Base-by-base conservation (phyloP, 1,140 invertebrate genomes). In the Halesus radiatus region DNA sequence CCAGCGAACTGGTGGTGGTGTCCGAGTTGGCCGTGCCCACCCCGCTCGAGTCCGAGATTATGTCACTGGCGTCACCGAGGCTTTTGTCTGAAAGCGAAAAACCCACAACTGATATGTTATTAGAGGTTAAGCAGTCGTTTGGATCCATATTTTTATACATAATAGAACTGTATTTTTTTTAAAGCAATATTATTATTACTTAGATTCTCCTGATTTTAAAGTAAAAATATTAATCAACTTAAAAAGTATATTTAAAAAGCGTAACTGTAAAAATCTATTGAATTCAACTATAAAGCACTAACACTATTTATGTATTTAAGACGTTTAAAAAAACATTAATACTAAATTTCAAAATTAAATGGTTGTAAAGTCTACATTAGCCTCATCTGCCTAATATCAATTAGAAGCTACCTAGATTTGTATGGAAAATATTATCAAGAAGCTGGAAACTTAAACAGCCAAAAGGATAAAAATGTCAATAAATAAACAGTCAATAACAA, bases 1-100 rank as follows among this genome's bases (percentile, higher is more conserved):
- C 93, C 77, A 96, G 91, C 76, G 94, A 94, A 83, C 93, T 91
- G 85, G 94, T 95, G 29, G 94, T 95, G 15, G 94, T 95, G 85
- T 96, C 95, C 58, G 95, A 96, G 86, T 95, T 96, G 80, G 94
- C 94, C 13, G 96, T 97, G 76, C 96, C 96, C 58, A 97, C 95
- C 58, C 96, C 96, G 80, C 95, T 96, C 85, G 95, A 96, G 88
- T 97, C 96, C 88, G 95, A 96, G 85, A 96, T 95, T 85, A 96
- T 95, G 88, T 97, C 96, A 88, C 95, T 96, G 72, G 94, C 93
- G 86, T 97, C 96, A 78, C 95, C 95, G 84, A 95, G 91, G 85
- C 94, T 95, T 88, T 96, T 96, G 91, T 96, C 95, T 96, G 92
- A 86, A 91, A 91, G 85, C 82, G 86, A 83, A 80, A 80, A 83